These are phyloP conservation scores for Acanthisitta chloris DNA, from an alignment of 2,113 vertebrate species.

Conservation along the genomic window DNA sequence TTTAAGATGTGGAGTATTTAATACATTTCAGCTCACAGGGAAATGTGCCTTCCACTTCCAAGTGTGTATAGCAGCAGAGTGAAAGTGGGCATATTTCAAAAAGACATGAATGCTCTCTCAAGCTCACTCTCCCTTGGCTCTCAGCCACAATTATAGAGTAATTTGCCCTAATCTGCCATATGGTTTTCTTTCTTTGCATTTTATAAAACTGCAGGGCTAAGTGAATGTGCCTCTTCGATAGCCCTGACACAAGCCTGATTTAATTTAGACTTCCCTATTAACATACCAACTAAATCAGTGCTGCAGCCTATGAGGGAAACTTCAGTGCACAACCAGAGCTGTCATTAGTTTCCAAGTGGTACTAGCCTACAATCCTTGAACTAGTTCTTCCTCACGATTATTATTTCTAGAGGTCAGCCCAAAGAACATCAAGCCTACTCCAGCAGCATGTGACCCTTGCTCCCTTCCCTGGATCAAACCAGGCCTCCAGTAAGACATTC, in stretches of 20 bases:
- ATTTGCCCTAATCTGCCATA: conserved; percentile 62
- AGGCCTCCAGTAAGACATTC: conserved; percentile 80
- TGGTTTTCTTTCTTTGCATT: conserved; percentile 64
- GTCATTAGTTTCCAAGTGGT: conserved; percentile 61
- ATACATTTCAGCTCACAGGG: conserved; percentile 2
- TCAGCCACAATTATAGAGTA: conserved; percentile 44
- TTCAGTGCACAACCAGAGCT: conserved; percentile 9
- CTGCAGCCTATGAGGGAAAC: conserved; percentile 24
- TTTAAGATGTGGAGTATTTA: not conserved
- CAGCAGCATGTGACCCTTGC: conserved; percentile 69
- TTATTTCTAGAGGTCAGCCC: conserved; percentile 71
- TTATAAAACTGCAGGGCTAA: conserved; percentile 55
- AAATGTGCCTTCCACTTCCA: conserved; percentile 27
- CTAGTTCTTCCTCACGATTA: conserved; percentile 10
- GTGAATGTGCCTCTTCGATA: conserved; percentile 56
- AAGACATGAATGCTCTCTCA: conserved; percentile 31
- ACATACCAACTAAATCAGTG: conserved; percentile 61
- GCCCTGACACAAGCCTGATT: conserved; percentile 67
- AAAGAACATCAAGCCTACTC: conserved; percentile 39
- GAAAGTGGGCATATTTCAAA: conserved; percentile 62
- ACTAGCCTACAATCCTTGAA: conserved; percentile 37
- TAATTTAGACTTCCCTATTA: conserved; percentile 69
- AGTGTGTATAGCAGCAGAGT: not conserved
- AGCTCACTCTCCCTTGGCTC: conserved; percentile 37
- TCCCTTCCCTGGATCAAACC: conserved; percentile 77